Percentiles rank a stretch among this genome's conserved stretches.
Conservation (phyloP, 2,113 vertebrate species). For the Capreolus pygargus region DNA sequence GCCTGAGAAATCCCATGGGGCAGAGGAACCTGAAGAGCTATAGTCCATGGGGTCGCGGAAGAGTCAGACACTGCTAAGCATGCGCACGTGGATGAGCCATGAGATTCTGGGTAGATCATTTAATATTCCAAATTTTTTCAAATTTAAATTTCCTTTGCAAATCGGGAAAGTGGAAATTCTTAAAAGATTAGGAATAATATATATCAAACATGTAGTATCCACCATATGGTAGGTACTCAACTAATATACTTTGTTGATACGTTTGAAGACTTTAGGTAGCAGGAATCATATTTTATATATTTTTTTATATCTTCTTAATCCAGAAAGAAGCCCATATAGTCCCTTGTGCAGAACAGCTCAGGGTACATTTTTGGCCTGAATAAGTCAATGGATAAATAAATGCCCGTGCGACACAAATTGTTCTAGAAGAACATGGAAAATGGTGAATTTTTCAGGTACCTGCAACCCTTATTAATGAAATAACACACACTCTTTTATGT, state of each 20-base stretch:
- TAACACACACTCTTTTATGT: not conserved
- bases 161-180: not conserved
- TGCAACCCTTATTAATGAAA: not conserved
- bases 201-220: not conserved
- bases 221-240: not conserved
- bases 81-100: not conserved
- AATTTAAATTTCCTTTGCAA: not conserved
- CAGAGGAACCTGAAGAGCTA: not conserved
- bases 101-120: not conserved
- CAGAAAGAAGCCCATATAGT: not conserved
- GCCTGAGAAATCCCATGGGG: not conserved
- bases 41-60: fast-evolving
- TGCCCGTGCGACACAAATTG: not conserved
- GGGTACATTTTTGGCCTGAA: not conserved
- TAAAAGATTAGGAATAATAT: not conserved
- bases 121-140: not conserved
- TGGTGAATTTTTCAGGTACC: not conserved
- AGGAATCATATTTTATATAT: not conserved
- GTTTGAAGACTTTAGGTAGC: not conserved
- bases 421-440: not conserved
- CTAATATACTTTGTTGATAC: not conserved
- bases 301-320: not conserved
- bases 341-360: not conserved
- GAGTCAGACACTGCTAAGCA: not conserved
- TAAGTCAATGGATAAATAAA: not conserved